phyloP scores from a whole-genome alignment of 2,797 vertebrate species.

The Halcyon badia region DNA sequence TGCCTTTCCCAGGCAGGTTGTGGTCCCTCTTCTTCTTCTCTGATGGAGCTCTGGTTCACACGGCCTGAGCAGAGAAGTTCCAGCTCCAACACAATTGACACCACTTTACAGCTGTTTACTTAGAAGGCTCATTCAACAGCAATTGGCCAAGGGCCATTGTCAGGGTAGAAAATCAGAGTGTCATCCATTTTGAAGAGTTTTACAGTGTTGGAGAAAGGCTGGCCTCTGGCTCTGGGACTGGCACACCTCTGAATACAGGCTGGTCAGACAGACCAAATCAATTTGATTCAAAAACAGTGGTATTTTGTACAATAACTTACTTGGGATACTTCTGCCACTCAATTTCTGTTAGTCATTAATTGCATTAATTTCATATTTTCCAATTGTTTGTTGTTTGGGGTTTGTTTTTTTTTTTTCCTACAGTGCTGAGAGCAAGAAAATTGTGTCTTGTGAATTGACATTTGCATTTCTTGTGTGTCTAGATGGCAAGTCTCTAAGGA shows the following conservation, averaged over 20 bases:
- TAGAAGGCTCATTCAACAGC: not conserved
- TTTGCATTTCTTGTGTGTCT: not conserved
- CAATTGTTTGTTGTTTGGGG: not conserved
- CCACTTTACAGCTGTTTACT: not conserved
- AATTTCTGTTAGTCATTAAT: not conserved
- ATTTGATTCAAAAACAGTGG: not conserved
- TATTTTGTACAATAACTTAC: not conserved
- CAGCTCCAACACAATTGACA: not conserved
- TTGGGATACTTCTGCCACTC: not conserved
- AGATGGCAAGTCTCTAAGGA: not conserved
- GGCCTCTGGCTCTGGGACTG: not conserved
- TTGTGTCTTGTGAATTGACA: not conserved
- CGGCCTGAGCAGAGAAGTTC: not conserved
- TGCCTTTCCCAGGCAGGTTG: not conserved
- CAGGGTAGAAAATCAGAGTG: not conserved
- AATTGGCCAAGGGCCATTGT: not conserved
- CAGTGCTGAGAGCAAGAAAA: not conserved
- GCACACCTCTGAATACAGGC: not conserved
- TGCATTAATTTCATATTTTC: not conserved
- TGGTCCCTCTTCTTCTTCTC: not conserved
- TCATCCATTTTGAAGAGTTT: not conserved
- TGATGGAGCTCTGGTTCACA: not conserved
- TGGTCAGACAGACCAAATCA: not conserved
- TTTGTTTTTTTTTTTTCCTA: not conserved
- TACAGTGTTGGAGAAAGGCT: not conserved